Percentiles rank a stretch among this genome's conserved stretches.
Conservation (phyloP, 2,888 invertebrate species). For the Metopia argyrocephala region DNA sequence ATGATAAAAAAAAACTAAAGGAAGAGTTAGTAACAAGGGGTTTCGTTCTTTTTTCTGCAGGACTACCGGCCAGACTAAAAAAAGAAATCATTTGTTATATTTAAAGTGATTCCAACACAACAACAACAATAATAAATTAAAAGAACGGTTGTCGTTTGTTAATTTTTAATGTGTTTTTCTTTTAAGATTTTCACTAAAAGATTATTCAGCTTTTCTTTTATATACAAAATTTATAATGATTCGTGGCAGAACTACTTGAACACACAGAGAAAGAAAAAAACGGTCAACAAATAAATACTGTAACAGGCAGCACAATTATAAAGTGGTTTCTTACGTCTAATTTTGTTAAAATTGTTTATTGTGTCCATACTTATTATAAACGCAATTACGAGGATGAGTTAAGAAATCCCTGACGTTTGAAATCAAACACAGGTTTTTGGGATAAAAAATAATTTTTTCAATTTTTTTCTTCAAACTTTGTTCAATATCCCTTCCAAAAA, state of each 20-base stretch:
- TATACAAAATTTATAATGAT: slow-evolving; percentile 2
- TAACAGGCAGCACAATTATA: slow-evolving; percentile 17
- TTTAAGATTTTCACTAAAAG: slow-evolving; percentile 38
- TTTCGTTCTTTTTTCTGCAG: slow-evolving; percentile 10
- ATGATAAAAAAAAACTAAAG: slow-evolving; percentile 22
- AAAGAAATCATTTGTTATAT: slow-evolving; percentile 36
- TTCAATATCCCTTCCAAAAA: too few species aligned
- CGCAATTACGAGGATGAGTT: too few species aligned
- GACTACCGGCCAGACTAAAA: background rate
- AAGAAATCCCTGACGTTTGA: slow-evolving; percentile 12
- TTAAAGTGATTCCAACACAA: slow-evolving; percentile 15
- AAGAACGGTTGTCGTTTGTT: too few species aligned
- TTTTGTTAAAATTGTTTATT: slow-evolving; percentile 28
- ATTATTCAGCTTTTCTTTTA: slow-evolving; percentile 18
- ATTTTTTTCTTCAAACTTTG: slow-evolving; percentile 7
- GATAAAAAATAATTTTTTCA: background rate
- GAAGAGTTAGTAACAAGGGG: slow-evolving; percentile 48
- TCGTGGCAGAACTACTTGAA: background rate
- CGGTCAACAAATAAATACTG: slow-evolving; percentile 19
- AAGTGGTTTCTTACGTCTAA: too few species aligned
- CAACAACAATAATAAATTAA: background rate
- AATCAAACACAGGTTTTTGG: background rate
- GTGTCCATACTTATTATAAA: too few species aligned
- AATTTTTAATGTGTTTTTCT: too few species aligned
- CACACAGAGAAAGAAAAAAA: slow-evolving; percentile 14